A percentile compares a stretch with the other conserved stretches of the same genome.
These are phyloP conservation scores for Mythimna lalbum DNA, from an alignment of 2,888 invertebrate species.

Conservation along the genomic window DNA sequence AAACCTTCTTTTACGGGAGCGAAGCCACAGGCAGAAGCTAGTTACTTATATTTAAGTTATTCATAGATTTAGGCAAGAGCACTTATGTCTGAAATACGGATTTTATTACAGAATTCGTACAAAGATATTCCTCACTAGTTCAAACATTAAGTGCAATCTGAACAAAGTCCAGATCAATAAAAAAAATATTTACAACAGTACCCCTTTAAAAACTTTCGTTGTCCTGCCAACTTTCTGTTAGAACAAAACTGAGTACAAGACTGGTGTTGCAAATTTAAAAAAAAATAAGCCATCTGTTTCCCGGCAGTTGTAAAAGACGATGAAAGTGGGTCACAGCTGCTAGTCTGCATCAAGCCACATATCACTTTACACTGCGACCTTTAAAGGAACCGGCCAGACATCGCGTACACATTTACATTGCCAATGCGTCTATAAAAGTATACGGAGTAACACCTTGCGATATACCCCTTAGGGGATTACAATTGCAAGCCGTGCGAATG, in stretches of 20 bases:
- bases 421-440: constrained; percentile 22
- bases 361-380: constrained; percentile 57
- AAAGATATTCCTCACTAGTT: no score
- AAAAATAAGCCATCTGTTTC: constrained; percentile 33
- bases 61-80: no score
- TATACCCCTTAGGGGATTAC: constrained; percentile 8
- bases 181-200: neutral
- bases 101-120: no score
- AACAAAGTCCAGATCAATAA: no score
- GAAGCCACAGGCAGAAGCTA: no score
- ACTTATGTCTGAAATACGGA: no score
- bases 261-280: constrained; percentile 17
- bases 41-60: no score
- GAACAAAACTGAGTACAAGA: constrained; percentile 2
- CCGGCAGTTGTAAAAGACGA: constrained; percentile 48
- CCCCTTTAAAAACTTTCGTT: constrained; percentile 17
- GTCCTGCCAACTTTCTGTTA: neutral
- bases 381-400: constrained; percentile 57
- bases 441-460: constrained; percentile 32
- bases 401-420: constrained; percentile 25
- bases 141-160: no score
- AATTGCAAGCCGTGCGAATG: constrained; percentile 8
- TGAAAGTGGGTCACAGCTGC: constrained; percentile 62
- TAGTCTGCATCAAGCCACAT: constrained; percentile 44
- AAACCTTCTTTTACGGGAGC: no score